These are phyloP conservation scores for Ceramica pisi DNA, from an alignment of 2,888 invertebrate species.

Conservation along the genomic window DNA sequence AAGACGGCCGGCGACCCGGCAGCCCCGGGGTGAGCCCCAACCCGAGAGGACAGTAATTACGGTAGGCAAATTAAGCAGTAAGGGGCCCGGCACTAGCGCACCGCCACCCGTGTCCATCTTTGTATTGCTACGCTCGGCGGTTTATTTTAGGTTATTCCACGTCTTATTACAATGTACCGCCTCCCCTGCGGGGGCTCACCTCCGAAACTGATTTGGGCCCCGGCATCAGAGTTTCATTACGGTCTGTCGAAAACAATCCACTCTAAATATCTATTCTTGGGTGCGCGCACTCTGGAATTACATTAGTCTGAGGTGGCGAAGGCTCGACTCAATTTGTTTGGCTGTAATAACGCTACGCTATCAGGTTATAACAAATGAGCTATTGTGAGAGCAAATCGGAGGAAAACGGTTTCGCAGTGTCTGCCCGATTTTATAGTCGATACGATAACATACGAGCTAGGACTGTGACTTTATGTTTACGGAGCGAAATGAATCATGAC, in stretches of 20 bases:
- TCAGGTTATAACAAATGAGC: slow-evolving; percentile 90
- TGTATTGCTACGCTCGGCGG: slow-evolving; percentile 82
- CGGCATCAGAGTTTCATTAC: slow-evolving; percentile 91
- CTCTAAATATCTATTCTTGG: slow-evolving; percentile 91
- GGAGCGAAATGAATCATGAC: slow-evolving; percentile 53
- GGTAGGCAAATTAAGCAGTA: slow-evolving; percentile 92
- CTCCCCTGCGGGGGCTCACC: slow-evolving; percentile 90
- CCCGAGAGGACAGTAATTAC: slow-evolving; percentile 91
- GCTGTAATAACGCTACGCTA: slow-evolving; percentile 89
- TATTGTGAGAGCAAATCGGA: slow-evolving; percentile 88
- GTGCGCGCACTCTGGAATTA: slow-evolving; percentile 89
- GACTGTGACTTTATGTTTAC: slow-evolving; percentile 53
- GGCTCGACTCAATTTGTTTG: slow-evolving; percentile 91
- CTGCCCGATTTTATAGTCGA: slow-evolving; percentile 83
- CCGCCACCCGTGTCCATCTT: slow-evolving; percentile 86
- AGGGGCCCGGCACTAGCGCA: slow-evolving; percentile 78
- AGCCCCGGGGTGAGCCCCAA: slow-evolving; percentile 87
- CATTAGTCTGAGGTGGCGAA: slow-evolving; percentile 91
- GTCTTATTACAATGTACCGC: slow-evolving; percentile 90
- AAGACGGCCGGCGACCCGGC: slow-evolving; percentile 84
- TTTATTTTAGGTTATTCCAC: slow-evolving; percentile 90
- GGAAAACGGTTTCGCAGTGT: slow-evolving; percentile 87
- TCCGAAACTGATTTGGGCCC: slow-evolving; percentile 89
- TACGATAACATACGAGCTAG: slow-evolving; percentile 61
- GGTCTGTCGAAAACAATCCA: slow-evolving; percentile 91